Evolutionary conservation across 2,113 vertebrate species (phyloP), one percentile per base, ranked within the genome.

Genomic region (Chauna torquata): DNA sequence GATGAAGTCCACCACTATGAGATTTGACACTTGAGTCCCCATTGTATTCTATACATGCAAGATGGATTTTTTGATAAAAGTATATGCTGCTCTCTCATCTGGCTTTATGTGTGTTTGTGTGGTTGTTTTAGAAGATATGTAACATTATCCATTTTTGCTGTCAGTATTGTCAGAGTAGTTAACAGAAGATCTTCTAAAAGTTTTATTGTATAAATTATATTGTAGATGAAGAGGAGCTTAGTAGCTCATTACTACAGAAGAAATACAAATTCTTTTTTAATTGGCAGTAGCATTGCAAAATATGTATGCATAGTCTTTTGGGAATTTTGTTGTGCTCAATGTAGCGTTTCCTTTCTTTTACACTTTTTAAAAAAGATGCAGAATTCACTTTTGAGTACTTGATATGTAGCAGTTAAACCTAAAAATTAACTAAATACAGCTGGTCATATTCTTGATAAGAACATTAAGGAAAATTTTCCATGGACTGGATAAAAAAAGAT

Each of bases 11-110:
- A 81, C 52, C 65, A 65, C 52, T 84, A 85, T 75, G 88, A 72
- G 92, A 72, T 79, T 65, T 92, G 52, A n/a, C 69, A 69, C 69
- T 88, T 45, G 34, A 81, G 38, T 90, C 72, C 18, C 72, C 27
- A 14, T 49, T 96, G 82, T 65, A 54, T 90, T 66, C 61, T 59
- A 50, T 47, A 88, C 50, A 75, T 3, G 9, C 49, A 32, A 40
- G 75, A 74, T 77, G 32, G 55, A 62, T 80, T 96, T 90, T 90
- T 69, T 93, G 79, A 65, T 88, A 78, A 57, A 85, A 85, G 27
- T 57, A 9, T 71, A 34, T 71, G 64, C 28, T 69, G 52, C 16
- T 81, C 50, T 91, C 59, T 94, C 40, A 30, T 72, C 65, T 88
- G 85, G 17, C 44, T 92, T 74, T 76, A 10, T 52, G 59, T 86